phyloP scores from a whole-genome alignment of 2,113 vertebrate genomes.

The Hypomesus transpacificus region DNA sequence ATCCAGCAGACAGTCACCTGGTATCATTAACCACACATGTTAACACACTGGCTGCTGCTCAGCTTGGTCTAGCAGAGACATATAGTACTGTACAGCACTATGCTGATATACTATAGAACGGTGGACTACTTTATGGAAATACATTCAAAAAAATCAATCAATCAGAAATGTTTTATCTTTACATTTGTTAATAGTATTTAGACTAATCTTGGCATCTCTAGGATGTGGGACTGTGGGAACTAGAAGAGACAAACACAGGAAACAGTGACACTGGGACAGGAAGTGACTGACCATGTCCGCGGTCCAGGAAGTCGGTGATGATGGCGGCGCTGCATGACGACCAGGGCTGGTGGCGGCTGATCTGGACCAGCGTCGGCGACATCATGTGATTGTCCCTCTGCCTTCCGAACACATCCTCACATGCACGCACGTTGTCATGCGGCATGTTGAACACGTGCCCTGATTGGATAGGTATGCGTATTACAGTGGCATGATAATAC shows the following conservation, averaged over 20 bases:
- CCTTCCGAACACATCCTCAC: conserved; percentile 90
- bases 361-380: conserved; percentile 96
- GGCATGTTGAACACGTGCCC: conserved; percentile 98
- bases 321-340: conserved; percentile 94
- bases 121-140: no score
- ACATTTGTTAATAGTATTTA: no score
- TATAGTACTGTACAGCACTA: no score
- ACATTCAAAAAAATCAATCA: background rate
- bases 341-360: conserved; percentile 90
- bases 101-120: no score
- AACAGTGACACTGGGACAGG: conserved; percentile 2
- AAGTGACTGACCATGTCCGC: conserved; percentile 84
- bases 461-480: conserved; percentile 38
- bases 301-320: conserved; percentile 94
- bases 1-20: conserved; percentile 91
- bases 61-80: no score
- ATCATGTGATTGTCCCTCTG: conserved; percentile 97
- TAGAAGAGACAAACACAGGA: background rate
- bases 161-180: background rate
- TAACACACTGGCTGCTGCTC: background rate
- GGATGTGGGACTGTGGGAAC: conserved; percentile 2
- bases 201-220: background rate
- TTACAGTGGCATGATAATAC: no score
- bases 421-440: conserved; percentile 94
- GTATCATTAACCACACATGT: conserved; percentile 17